A percentile compares a stretch with the other conserved stretches of the same genome.
These are phyloP conservation scores for Drosophila anceps DNA, from an alignment of 2,888 invertebrate genomes.

Conservation along the genomic window DNA sequence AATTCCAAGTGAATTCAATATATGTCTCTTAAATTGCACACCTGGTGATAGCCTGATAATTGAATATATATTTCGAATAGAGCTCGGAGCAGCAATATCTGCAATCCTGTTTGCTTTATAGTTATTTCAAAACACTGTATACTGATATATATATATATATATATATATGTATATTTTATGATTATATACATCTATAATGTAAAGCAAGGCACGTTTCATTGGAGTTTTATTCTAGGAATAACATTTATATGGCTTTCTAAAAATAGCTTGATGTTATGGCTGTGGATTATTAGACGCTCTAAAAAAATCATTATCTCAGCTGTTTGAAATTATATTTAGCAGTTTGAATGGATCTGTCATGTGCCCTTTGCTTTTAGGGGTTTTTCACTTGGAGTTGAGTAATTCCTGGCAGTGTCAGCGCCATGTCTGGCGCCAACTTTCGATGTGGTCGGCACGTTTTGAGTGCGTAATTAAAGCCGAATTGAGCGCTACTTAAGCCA, in stretches of 20 bases:
- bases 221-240: slow-evolving; percentile 6
- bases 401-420: slow-evolving; percentile 24
- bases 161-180: not conserved
- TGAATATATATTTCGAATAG: too few relatives aligned
- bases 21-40: too few relatives aligned
- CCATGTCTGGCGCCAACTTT: slow-evolving; percentile 33
- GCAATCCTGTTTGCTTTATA: not conserved
- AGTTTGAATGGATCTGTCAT: not conserved
- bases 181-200: not conserved
- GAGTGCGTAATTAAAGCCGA: slow-evolving; percentile 51
- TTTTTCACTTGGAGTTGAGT: not conserved
- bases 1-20: too few relatives aligned
- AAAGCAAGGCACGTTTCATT: slow-evolving; percentile 12
- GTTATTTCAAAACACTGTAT: not conserved
- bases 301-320: not conserved
- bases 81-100: not conserved
- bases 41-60: too few relatives aligned
- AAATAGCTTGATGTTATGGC: slow-evolving; percentile 4
- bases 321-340: not conserved
- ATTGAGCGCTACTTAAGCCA: slow-evolving; percentile 37
- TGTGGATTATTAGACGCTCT: slow-evolving; percentile 1
- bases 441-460: slow-evolving; percentile 35
- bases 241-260: slow-evolving; percentile 5
- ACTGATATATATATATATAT: not conserved
- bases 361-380: not conserved